Conservation (phyloP, 1,140 invertebrate genomes). For the Anastrepha ludens region DNA sequence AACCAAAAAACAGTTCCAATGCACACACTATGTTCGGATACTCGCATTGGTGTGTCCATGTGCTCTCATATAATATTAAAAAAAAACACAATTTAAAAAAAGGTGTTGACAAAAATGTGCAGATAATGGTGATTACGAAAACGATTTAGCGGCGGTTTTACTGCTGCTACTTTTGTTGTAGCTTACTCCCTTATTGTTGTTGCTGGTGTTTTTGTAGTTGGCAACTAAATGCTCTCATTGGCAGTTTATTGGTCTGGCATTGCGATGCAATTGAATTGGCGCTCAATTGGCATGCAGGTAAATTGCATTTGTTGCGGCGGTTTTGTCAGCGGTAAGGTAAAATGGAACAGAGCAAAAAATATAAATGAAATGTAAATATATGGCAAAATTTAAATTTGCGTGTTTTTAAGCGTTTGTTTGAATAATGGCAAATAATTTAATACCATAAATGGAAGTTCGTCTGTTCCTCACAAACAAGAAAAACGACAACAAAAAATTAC, state of each 20-base stretch:
- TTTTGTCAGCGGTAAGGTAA: background rate
- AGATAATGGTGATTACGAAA: conserved; percentile 52
- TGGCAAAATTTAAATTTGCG: background rate
- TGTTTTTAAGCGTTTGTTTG: background rate
- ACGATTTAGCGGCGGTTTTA: conserved; percentile 42
- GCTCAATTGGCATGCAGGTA: background rate
- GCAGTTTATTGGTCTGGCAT: conserved; percentile 47
- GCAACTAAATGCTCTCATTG: conserved; percentile 19
- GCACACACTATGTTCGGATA: too few species aligned
- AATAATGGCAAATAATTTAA: background rate
- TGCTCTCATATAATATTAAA: background rate
- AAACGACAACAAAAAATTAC: background rate
- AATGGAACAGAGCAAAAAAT: background rate
- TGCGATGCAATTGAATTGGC: background rate
- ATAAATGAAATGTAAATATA: background rate
- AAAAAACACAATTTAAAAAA: background rate
- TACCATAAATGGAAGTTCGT: background rate
- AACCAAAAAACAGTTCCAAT: background rate
- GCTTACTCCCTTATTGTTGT: background rate
- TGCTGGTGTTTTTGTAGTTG: background rate
- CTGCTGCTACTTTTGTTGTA: background rate
- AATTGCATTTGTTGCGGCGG: conserved; percentile 17
- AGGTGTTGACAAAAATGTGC: conserved; percentile 52
- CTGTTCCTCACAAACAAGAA: background rate
- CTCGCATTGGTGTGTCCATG: background rate